phyloP scores from a whole-genome alignment of 2,113 vertebrate species.

The Rhinolophus sinicus region DNA sequence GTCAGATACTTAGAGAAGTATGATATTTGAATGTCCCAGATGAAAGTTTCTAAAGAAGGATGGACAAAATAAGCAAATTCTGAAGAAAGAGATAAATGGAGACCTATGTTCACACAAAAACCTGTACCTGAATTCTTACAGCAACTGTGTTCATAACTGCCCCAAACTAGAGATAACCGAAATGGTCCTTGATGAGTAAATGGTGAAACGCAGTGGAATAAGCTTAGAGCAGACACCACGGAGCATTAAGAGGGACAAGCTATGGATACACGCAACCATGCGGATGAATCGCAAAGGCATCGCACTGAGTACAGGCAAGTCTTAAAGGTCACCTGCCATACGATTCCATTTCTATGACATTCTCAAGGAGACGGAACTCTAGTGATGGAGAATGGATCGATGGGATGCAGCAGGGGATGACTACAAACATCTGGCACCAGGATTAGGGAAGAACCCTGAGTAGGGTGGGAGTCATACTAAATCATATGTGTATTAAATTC shows the following conservation, averaged over 20 bases:
- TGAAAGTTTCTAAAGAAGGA: background rate
- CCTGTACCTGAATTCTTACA: background rate
- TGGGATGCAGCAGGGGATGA: rapidly evolving
- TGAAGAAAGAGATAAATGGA: background rate
- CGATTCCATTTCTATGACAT: rapidly evolving
- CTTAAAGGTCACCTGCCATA: rapidly evolving
- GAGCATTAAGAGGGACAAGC: rapidly evolving
- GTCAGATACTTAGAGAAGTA: background rate
- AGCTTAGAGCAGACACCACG: rapidly evolving
- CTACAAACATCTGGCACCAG: rapidly evolving
- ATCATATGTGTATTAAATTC: background rate
- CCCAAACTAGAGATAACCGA: background rate
- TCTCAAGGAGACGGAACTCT: background rate
- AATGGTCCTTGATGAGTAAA: background rate
- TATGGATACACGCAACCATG: rapidly evolving
- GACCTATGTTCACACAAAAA: background rate
- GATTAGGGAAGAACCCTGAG: background rate
- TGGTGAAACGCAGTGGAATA: background rate
- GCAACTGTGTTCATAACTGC: background rate
- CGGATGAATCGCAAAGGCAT: rapidly evolving
- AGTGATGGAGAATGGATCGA: rapidly evolving
- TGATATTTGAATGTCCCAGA: background rate
- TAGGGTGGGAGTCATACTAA: rapidly evolving
- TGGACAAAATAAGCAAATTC: background rate
- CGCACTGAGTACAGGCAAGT: rapidly evolving